Evolutionary conservation across 2,797 vertebrate species (phyloP).

Genomic region (Uromys caudimaculatus): DNA sequence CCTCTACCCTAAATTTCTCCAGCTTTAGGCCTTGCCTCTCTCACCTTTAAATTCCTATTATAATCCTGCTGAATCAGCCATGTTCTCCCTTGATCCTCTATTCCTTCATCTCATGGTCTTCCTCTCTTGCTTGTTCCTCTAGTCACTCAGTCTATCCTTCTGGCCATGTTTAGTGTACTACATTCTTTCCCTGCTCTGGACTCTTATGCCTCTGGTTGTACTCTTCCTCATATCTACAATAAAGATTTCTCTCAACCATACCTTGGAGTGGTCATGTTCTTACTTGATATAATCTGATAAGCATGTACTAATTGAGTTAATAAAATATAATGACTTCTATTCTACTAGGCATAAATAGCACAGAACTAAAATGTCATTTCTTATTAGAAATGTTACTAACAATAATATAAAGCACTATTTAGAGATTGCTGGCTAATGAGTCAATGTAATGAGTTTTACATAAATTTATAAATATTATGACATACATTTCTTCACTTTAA

Average conservation of each 20-base stretch:
- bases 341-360: conserved; percentile 33
- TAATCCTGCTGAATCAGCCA: too few species aligned
- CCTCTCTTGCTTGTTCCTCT: neutral
- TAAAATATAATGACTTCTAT: conserved; percentile 58
- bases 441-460: neutral
- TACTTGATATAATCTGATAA: neutral
- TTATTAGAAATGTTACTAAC: conserved; percentile 30
- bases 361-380: neutral
- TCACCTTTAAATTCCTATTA: neutral
- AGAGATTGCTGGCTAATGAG: neutral
- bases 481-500: conserved; percentile 26
- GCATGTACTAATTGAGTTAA: conserved; percentile 52
- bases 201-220: neutral
- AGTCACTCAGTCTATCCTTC: neutral
- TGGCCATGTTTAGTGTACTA: too few species aligned
- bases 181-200: neutral
- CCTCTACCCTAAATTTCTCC: neutral
- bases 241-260: neutral
- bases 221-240: neutral
- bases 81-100: too few species aligned
- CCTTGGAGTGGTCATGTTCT: neutral
- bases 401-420: conserved; percentile 32
- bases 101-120: neutral
- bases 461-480: conserved; percentile 38
- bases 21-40: neutral